A percentile compares a stretch with the other conserved stretches of the same genome.
phyloP scores from a whole-genome alignment of 1,140 invertebrate species.

The Trichoplusia ni region DNA sequence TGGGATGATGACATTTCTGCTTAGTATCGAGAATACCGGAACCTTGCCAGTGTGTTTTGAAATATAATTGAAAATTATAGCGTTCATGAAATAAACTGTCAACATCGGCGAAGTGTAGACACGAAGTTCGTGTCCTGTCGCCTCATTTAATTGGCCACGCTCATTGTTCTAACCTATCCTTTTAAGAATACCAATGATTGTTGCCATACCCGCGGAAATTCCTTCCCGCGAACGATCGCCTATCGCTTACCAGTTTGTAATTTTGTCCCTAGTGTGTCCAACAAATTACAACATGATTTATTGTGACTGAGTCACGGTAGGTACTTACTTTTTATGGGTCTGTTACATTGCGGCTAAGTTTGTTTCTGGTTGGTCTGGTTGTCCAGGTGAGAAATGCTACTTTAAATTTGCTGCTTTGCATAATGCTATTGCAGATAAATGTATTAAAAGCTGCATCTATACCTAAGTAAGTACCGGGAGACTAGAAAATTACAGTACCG shows the following conservation, averaged over 20 bases:
- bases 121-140: conserved; percentile 57
- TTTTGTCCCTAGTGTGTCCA: neutral
- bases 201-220: conserved; percentile 42
- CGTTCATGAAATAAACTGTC: conserved; percentile 56
- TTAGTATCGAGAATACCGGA: conserved; percentile 34
- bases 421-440: too few relatives aligned
- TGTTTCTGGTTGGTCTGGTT: too few relatives aligned
- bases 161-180: conserved; percentile 55
- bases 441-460: too few relatives aligned
- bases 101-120: conserved; percentile 46
- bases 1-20: conserved; percentile 36
- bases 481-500: too few relatives aligned
- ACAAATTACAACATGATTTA: too few relatives aligned
- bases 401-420: too few relatives aligned
- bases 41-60: conserved; percentile 37
- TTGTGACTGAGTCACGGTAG: conserved; percentile 28
- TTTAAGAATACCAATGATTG: conserved; percentile 53
- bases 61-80: conserved; percentile 59
- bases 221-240: conserved; percentile 33
- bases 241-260: conserved; percentile 27
- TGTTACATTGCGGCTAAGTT: too few relatives aligned
- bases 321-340: conserved; percentile 60
- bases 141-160: conserved; percentile 60
- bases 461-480: too few relatives aligned
- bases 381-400: too few relatives aligned